Evolutionary conservation across 2,888 invertebrate species (phyloP).

Genomic region (Halocaridina rubra): DNA sequence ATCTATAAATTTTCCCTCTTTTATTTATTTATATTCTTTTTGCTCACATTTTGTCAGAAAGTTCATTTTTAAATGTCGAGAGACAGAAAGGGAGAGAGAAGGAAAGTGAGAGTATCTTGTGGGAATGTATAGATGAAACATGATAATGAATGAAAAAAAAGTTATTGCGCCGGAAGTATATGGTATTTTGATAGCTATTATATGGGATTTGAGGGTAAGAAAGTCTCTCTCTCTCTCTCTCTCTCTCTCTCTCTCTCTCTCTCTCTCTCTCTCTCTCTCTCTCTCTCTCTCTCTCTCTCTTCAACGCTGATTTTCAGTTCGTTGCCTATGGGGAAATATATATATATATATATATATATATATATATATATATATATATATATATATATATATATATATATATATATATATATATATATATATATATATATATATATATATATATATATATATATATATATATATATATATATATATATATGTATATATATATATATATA

Average conservation of each 20-base stretch:
- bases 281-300: neutral
- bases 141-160: no score
- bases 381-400: neutral
- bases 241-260: neutral
- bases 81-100: no score
- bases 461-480: neutral
- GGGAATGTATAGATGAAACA: no score
- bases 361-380: neutral
- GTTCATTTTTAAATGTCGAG: no score
- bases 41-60: no score
- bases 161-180: no score
- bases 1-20: no score
- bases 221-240: neutral
- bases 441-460: slow-evolving; percentile 1
- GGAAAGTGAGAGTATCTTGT: no score
- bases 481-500: slow-evolving; percentile 3
- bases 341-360: neutral
- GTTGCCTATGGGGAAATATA: neutral
- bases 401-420: slow-evolving; percentile 2
- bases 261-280: neutral
- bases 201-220: no score
- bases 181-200: no score
- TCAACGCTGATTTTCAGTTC: neutral
- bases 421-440: slow-evolving; percentile 4
- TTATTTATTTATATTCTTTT: no score